Conservation (phyloP, 2,888 invertebrate genomes). For the Heliconius sara region DNA sequence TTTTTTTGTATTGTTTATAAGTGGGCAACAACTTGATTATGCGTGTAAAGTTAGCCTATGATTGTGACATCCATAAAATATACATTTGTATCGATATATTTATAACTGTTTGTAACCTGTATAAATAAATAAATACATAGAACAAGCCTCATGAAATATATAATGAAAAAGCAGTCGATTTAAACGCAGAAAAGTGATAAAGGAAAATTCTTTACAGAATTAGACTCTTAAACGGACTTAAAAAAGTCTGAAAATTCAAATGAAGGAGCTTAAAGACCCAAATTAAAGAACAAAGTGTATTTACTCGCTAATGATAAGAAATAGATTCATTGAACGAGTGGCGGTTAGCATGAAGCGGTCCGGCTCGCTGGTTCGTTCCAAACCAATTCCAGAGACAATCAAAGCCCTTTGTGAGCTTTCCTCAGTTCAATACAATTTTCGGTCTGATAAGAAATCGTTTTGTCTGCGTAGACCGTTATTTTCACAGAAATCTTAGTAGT, state of each 20-base stretch:
- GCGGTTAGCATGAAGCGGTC: slow-evolving; percentile 30
- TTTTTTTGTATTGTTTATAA: too few relatives aligned
- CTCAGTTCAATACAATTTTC: slow-evolving; percentile 43
- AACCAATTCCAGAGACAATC: slow-evolving; percentile 31
- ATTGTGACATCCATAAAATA: too few relatives aligned
- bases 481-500: slow-evolving; percentile 8
- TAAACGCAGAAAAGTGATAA: slow-evolving; percentile 29
- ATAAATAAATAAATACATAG: not conserved
- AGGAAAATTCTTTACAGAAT: slow-evolving; percentile 38
- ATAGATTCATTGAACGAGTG: slow-evolving; percentile 41
- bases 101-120: too few relatives aligned
- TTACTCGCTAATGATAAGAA: slow-evolving; percentile 42
- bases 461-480: slow-evolving; percentile 8
- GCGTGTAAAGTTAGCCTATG: too few relatives aligned
- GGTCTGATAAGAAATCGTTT: slow-evolving; percentile 33
- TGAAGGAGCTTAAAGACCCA: slow-evolving; percentile 32
- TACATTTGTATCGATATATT: not conserved
- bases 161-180: slow-evolving; percentile 16
- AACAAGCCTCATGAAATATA: slow-evolving; percentile 12
- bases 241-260: slow-evolving; percentile 40
- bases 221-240: slow-evolving; percentile 34
- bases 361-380: slow-evolving; percentile 20
- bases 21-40: too few relatives aligned
- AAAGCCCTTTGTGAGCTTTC: slow-evolving; percentile 47
- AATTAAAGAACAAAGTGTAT: slow-evolving; percentile 42